These are phyloP conservation scores for Cliona cf. orientalis DNA, from an alignment of 37 sponge, comb jelly and placozoan species.

Conservation along the genomic window DNA sequence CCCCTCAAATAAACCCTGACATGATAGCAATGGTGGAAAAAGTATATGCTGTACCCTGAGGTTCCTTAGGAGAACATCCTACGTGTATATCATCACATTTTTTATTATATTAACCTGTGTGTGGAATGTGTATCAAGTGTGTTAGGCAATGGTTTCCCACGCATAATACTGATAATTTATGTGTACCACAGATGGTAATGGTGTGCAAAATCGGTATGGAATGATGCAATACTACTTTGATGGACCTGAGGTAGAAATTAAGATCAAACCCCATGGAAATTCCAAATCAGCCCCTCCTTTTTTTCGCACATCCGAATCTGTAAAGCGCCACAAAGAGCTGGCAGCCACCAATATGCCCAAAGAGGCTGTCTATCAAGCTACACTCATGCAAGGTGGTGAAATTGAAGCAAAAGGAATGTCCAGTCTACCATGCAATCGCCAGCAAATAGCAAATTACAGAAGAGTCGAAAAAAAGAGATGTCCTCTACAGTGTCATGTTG, in stretches of 20 bases:
- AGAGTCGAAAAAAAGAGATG: background rate
- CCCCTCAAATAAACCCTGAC: too few species aligned
- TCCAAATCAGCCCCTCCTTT: conserved; percentile 15
- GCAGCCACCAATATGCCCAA: conserved; percentile 8
- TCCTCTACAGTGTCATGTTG: conserved; percentile 45
- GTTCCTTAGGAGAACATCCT: too few species aligned
- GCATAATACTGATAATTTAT: too few species aligned
- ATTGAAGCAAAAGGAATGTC: background rate
- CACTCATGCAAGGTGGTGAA: conserved; percentile 29
- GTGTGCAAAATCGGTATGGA: background rate
- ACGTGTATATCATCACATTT: too few species aligned
- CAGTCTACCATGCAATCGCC: conserved; percentile 21
- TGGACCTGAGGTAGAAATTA: conserved; percentile 22
- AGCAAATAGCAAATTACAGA: background rate
- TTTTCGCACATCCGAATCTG: conserved; percentile 19
- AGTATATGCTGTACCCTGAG: too few species aligned
- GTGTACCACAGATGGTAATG: background rate
- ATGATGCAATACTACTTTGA: conserved; percentile 13
- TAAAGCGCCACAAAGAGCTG: background rate
- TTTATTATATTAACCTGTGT: too few species aligned
- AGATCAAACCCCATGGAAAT: conserved; percentile 45
- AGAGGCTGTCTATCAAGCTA: background rate
- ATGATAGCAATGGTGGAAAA: too few species aligned
- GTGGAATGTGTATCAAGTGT: too few species aligned
- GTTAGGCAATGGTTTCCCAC: too few species aligned